Evolutionary conservation across 2,888 invertebrate species (phyloP), one percentile per base, ranked within the genome.

Genomic region (Caenorhabditis zanzibari): DNA sequence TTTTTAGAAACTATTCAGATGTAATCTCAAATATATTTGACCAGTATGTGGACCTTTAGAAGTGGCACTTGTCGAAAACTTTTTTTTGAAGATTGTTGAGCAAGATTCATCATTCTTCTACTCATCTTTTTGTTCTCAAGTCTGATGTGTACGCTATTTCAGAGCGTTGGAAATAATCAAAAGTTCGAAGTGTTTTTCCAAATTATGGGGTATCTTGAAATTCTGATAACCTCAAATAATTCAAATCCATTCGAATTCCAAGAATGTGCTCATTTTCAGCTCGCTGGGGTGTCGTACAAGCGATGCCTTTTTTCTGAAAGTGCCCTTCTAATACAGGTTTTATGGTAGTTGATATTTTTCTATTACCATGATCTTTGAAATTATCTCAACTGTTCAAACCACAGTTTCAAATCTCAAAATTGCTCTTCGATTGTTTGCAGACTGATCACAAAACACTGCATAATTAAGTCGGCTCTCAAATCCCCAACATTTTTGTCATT

Each of bases 81-180:
- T 69, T 69, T 74, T n/a, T 77, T 26, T 56, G 71, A 71, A 69
- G 69, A 79, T 71, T 79, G 71, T 71, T 79, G 71, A 79, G 71
- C 79, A 71, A 44, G 38, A 63, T 71, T 79, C 79, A 79, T 79
- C 79, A 79, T 44, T 79, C 63, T 77, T 58, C 52, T 28, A 49
- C 32, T 24, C 58, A 59, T 72, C 59, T 58, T 47, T 49, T 49
- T 59, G 41, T 61, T 32, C 49, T 61, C 49, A 35, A 49, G 59
- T 47, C 49, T 61, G 44, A 19, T 63, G 44, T 63, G n/a, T 22
- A 47, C 24, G 7, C 59, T 72, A 72, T 59, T 72, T 59, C 47
- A 22, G 41, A 32, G 2, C 7, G 49, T 10, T 16, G 10, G 28
- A 12, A 35, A 9, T 28, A 52, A 66, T 66, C 66, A 52, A 66